Evolutionary conservation across 2,888 invertebrate species (phyloP).

Genomic region (Yponomeuta plumbellus): DNA sequence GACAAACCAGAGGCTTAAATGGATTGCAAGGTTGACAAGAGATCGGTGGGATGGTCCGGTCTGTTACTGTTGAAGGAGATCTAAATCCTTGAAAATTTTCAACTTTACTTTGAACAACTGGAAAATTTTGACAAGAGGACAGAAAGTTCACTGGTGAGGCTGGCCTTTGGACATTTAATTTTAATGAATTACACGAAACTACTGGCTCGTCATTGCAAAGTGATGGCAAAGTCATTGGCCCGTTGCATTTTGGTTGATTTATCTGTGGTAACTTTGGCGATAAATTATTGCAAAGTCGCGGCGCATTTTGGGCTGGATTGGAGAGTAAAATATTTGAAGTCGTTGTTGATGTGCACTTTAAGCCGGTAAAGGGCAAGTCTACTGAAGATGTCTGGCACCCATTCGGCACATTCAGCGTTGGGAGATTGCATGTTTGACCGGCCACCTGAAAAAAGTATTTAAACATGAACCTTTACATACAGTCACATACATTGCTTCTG

Average conservation of each 20-base stretch:
- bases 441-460: not conserved
- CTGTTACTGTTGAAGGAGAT: too few relatives aligned
- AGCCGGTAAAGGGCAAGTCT: not conserved
- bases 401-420: not conserved
- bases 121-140: not conserved
- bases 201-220: not conserved
- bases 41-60: not conserved
- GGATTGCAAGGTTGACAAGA: not conserved
- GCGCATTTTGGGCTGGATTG: not conserved
- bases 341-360: not conserved
- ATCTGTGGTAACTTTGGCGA: not conserved
- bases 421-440: not conserved
- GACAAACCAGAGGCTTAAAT: not conserved
- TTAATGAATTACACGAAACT: not conserved
- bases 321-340: not conserved
- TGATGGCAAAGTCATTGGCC: not conserved
- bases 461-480: too few relatives aligned
- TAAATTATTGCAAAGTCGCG: not conserved
- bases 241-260: not conserved
- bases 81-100: too few relatives aligned
- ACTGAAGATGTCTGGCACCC: not conserved
- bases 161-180: not conserved
- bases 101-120: not conserved
- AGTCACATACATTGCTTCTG: too few relatives aligned
- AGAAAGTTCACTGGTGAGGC: not conserved